Base-by-base conservation (phyloP, 2,888 invertebrate species). In the Sarcophaga variegata region DNA sequence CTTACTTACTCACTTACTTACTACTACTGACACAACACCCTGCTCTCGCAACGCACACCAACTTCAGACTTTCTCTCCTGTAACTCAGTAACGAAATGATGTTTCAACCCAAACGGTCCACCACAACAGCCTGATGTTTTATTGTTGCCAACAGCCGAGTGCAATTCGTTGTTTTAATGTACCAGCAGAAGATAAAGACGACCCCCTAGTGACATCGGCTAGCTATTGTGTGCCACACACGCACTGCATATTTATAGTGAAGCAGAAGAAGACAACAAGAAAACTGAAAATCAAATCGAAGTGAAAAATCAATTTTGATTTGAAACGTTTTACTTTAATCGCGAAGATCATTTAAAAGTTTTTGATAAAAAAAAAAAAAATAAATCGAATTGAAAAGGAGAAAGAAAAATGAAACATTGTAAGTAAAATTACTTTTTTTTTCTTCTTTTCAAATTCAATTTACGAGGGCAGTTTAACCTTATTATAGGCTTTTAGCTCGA, bases 331-430 rank as follows among this genome's bases (percentile, higher is more conserved):
- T 80, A 84, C 82, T 82, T 82, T 87, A 87, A 37, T 12, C 12
- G 22, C 25, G 67, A 86, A 83, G 76, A 83, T 80, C 86, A 72
- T 25, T 27, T 37, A 66, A 60, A 63, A 72, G 8, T 45, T 69
- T 63, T 25, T 63, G 4, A 37, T 47, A 66, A 70, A n/a, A 66
- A 81, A 45, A 45, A 17, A 37, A 25, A n/a, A 54, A 81, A 17
- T 62, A 70, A 37, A 1, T 6, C 0, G 2, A 37, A 37, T 37
- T 20, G 60, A 83, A 70, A 49, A 54, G 20, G 25, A 49, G 45
- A 60, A 82, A 17, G 70, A 66, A 86, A 90, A 88, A 91, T 91
- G 91, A 90, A 90, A 90, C 90, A 91, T 89, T 90, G 91, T 91
- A 81, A 91, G 91, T 90, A 83, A 27, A 14, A 70, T n/a, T 6